Conservation (phyloP, 2,888 invertebrate genomes). For the Anagyrus pseudococci region DNA sequence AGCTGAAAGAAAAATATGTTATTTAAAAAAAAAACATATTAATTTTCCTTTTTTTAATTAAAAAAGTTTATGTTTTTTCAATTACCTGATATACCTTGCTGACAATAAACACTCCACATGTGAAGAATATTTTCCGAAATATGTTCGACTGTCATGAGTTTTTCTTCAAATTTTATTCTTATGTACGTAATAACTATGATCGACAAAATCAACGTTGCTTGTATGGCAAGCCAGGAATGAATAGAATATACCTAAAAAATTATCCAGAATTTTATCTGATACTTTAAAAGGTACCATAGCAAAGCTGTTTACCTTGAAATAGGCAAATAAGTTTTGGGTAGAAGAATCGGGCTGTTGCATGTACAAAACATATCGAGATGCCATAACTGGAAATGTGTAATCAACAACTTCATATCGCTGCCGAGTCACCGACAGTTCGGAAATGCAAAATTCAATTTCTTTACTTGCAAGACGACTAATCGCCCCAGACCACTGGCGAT, state of each 20-base stretch:
- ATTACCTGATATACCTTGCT: conserved; percentile 36
- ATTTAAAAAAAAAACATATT: not conserved
- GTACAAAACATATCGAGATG: conserved; percentile 34
- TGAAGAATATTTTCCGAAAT: conserved; percentile 12
- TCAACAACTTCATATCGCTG: conserved; percentile 41
- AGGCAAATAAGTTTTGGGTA: conserved; percentile 39
- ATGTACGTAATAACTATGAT: not conserved
- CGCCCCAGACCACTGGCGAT: conserved; percentile 43
- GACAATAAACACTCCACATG: conserved; percentile 39
- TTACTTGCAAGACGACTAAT: conserved; percentile 36
- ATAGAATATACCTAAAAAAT: not conserved
- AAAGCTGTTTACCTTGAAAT: conserved; percentile 39
- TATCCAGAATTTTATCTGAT: too few species aligned
- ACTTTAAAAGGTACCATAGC: too few species aligned
- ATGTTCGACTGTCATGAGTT: not conserved
- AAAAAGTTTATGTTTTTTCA: too few species aligned
- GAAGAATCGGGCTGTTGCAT: conserved; percentile 35
- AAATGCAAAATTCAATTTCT: conserved; percentile 42
- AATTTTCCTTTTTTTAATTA: too few species aligned
- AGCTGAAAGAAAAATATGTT: too few species aligned
- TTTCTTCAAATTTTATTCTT: not conserved
- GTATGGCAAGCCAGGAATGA: not conserved
- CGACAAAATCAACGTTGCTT: not conserved
- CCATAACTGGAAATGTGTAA: conserved; percentile 43
- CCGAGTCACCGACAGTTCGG: conserved; percentile 30